phyloP scores from a whole-genome alignment of 2,888 invertebrate species.

The Hedychridium roseum region DNA sequence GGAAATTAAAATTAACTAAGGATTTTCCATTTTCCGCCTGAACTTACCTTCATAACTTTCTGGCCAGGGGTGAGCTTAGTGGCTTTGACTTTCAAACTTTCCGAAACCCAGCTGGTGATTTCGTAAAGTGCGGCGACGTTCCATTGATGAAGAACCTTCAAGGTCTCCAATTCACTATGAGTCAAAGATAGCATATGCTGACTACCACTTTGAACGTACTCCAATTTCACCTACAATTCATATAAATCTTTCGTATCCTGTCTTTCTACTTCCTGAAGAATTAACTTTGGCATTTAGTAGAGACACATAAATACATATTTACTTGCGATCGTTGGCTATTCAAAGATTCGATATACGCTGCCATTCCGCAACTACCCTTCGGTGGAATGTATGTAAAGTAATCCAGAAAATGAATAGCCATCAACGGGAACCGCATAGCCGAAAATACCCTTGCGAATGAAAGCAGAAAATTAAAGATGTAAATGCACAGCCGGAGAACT shows the following conservation, averaged over 20 bases:
- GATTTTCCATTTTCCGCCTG: too few relatives aligned
- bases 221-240: conserved; percentile 26
- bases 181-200: conserved; percentile 49
- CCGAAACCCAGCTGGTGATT: conserved; percentile 48
- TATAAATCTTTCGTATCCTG: conserved; percentile 1
- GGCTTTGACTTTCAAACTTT: conserved; percentile 54
- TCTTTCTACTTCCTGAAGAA: too few relatives aligned
- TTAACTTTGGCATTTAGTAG: too few relatives aligned
- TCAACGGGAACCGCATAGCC: conserved; percentile 46
- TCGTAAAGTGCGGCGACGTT: conserved; percentile 51
- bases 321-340: conserved; percentile 50
- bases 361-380: conserved; percentile 55
- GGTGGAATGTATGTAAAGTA: conserved; percentile 57
- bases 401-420: conserved; percentile 54
- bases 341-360: conserved; percentile 50
- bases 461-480: conserved; percentile 5
- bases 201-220: conserved; percentile 26
- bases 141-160: conserved; percentile 53
- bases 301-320: conserved; percentile 13
- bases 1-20: conserved; percentile 12
- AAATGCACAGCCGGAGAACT: too few relatives aligned
- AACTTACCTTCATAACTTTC: conserved; percentile 50
- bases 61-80: conserved; percentile 45
- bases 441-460: conserved; percentile 46
- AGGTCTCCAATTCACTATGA: conserved; percentile 42